A percentile compares a stretch with the other conserved stretches of the same genome.
phyloP scores from a whole-genome alignment of 2,797 vertebrate species.

The Notolepis coatsorum region DNA sequence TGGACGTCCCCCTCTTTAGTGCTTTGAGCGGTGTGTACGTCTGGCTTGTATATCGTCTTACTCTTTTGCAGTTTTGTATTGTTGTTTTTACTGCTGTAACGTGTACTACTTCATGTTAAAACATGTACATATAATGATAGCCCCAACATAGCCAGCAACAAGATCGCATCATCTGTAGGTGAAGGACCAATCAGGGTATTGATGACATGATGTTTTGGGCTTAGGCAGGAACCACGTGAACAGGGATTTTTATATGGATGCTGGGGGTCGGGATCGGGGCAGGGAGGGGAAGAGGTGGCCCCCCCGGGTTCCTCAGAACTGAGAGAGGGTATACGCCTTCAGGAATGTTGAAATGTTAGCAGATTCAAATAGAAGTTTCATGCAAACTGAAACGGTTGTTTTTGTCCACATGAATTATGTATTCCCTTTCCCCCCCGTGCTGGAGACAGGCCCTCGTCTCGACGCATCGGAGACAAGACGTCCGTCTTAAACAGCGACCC shows the following conservation, averaged over 20 bases:
- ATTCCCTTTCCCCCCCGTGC: neutral
- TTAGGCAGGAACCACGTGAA: slow-evolving; percentile 6
- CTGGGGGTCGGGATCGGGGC: neutral
- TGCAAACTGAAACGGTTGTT: slow-evolving; percentile 20
- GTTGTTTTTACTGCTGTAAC: neutral
- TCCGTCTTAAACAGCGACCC: slow-evolving; percentile 42
- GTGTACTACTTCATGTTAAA: no score
- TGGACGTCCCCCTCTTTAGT: no score
- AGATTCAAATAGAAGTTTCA: slow-evolving; percentile 24
- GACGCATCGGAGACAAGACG: slow-evolving; percentile 42
- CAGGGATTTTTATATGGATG: neutral
- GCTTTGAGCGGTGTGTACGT: no score
- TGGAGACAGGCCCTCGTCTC: neutral
- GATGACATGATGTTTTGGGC: neutral
- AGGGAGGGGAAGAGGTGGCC: slow-evolving; percentile 1
- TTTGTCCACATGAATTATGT: slow-evolving; percentile 15
- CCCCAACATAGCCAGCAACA: slow-evolving; percentile 5
- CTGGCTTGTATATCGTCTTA: no score
- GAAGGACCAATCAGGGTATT: slow-evolving; percentile 21
- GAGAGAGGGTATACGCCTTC: neutral
- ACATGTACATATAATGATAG: no score
- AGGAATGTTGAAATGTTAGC: slow-evolving; percentile 6
- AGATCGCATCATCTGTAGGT: neutral
- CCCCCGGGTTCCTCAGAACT: slow-evolving; percentile 4
- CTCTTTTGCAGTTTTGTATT: neutral